Evolutionary conservation across 2,113 vertebrate genomes (phyloP), one percentile per base, ranked within the genome.

Genomic region (Phyllopteryx taeniolatus): DNA sequence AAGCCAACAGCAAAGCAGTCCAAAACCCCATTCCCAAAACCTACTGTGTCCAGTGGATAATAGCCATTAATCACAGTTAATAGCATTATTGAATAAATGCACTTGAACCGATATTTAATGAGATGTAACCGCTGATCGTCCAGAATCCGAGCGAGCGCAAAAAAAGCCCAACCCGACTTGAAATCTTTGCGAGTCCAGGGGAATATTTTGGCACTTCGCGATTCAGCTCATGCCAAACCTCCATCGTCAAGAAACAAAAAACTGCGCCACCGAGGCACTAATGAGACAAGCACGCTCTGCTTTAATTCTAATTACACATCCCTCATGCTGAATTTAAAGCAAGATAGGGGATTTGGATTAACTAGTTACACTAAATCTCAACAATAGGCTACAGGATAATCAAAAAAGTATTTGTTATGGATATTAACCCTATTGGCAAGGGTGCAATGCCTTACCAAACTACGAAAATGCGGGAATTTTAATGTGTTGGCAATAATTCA

Each of bases 11-110:
- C n/a, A 44, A 14, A 65, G 42, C 15, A 44, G 20, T 47, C 20
- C 13, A 27, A 43, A 2, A 3, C 35, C 39, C 39, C 20, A 9
- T 2, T 27, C 53, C 59, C 27, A 61, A 61, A 11, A 61, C 63
- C 62, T 44, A 2, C 62, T 22, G 62, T 43, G n/a, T 12, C 19
- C 11, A 2, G 47, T 47, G 64, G 64, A 66, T 66, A 47, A 66
- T 27, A 47, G 64, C 44, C 64, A 66, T 46, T 66, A 47, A 66
- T 66, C 43, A 13, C 44, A 14, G 44, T 49, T 66, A 66, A 66
- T 47, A 66, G 64, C 64, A 66, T 66, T 66, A 66, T 17, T 66
- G 44, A 66, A 66, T 47, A 47, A 66, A 66, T 47, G n/a, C 11
- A 65, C 63, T 65, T 65, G 63, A 65, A 44, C 42, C 5, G 4